Percentiles rank a stretch among this genome's conserved stretches.
Evolutionary conservation across 2,797 vertebrate species (phyloP).

Genomic region (Siniperca scherzeri): DNA sequence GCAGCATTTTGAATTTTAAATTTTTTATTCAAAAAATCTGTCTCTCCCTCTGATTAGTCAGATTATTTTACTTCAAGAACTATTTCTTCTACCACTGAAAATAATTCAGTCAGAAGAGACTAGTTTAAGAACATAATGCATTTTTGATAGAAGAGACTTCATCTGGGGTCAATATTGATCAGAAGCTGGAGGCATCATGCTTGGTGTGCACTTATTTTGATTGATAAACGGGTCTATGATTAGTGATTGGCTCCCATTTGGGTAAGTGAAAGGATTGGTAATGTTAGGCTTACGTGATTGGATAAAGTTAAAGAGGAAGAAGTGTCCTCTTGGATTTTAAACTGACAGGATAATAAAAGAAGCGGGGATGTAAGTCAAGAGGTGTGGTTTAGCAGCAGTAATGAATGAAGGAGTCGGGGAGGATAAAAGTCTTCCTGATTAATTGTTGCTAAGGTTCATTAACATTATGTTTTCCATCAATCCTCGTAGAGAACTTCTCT

Average conservation of each 20-base stretch:
- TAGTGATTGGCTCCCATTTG: background rate
- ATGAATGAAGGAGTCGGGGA: conserved; percentile 10
- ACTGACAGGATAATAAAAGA: conserved; percentile 16
- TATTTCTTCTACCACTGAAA: background rate
- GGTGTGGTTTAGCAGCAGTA: background rate
- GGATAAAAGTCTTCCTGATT: conserved; percentile 31
- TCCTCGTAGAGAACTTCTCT: background rate
- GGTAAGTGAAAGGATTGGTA: background rate
- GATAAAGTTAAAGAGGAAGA: conserved; percentile 4
- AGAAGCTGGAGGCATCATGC: background rate
- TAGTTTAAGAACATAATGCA: background rate
- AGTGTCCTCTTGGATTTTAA: conserved; percentile 5
- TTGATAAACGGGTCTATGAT: background rate
- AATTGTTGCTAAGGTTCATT: conserved; percentile 27
- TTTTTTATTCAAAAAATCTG: too few relatives aligned
- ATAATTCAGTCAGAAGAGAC: background rate
- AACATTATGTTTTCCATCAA: conserved; percentile 32
- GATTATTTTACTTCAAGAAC: background rate
- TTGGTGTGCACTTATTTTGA: background rate
- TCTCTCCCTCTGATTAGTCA: background rate
- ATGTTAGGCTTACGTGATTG: background rate
- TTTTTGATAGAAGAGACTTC: background rate
- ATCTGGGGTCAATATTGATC: background rate
- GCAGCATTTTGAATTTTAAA: background rate
- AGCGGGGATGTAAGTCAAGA: conserved; percentile 1